phyloP scores from a whole-genome alignment of 2,113 vertebrate species.

The Rhabdomys dilectus region DNA sequence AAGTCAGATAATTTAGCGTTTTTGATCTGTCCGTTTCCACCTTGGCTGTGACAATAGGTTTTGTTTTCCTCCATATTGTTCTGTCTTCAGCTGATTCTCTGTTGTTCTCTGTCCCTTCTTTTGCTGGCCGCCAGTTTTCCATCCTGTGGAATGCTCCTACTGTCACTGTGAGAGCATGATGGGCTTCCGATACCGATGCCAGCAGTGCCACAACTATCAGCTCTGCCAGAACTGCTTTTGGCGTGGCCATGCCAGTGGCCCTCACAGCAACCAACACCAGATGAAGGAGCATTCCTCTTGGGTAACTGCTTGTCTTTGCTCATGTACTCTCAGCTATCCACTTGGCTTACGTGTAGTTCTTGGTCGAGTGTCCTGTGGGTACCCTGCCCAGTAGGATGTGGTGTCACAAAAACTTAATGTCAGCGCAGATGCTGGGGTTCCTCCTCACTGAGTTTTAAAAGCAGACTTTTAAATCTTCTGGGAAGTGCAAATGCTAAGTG shows the following conservation, averaged over 20 bases:
- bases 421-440: not conserved
- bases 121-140: slow-evolving; percentile 90
- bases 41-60: not conserved
- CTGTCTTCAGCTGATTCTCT: not conserved
- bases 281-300: slow-evolving; percentile 99
- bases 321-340: rapidly evolving
- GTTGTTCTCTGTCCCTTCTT: not conserved
- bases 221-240: slow-evolving; percentile 99
- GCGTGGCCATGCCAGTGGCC: slow-evolving; percentile 95
- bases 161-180: slow-evolving; percentile 99
- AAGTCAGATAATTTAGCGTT: not conserved
- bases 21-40: not conserved
- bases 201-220: slow-evolving; percentile 99
- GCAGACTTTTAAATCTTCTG: slow-evolving; percentile 1
- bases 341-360: not conserved
- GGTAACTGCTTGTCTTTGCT: slow-evolving; percentile 86
- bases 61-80: not conserved
- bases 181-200: slow-evolving; percentile 98
- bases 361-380: not conserved
- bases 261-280: slow-evolving; percentile 99
- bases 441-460: slow-evolving; percentile 38
- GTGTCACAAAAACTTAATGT: not conserved
- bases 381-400: not conserved
- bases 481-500: not conserved
- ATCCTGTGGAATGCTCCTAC: slow-evolving; percentile 98